Conservation (phyloP, 2,888 invertebrate species). For the Matsumyia berberina region DNA sequence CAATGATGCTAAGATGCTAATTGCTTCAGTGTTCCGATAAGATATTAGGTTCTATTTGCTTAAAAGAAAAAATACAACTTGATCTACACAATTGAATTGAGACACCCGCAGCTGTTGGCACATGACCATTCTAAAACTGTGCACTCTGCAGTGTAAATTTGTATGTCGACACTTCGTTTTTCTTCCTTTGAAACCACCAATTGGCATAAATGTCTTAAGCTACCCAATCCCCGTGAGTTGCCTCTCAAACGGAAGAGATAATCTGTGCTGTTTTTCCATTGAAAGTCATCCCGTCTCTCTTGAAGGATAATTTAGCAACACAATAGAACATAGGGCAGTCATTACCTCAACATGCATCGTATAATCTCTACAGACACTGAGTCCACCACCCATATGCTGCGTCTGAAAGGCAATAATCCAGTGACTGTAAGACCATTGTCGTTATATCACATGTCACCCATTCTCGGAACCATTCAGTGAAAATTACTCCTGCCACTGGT, state of each 20-base stretch:
- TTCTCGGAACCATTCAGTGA: conserved; percentile 36
- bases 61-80: no score
- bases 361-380: conserved; percentile 8
- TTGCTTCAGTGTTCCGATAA: no score
- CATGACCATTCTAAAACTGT: no score
- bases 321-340: conserved; percentile 50
- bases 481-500: conserved; percentile 30
- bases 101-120: no score
- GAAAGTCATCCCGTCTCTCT: conserved; percentile 15
- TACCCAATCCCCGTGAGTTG: no score
- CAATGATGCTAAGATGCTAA: no score
- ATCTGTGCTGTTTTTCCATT: neutral
- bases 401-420: conserved; percentile 41
- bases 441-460: conserved; percentile 41
- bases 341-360: conserved; percentile 38
- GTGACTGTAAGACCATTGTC: conserved; percentile 33
- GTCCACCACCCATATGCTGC: conserved; percentile 10
- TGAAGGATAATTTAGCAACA: conserved; percentile 26
- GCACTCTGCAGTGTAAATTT: no score
- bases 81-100: no score
- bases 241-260: conserved; percentile 5
- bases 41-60: no score
- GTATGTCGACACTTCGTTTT: no score
- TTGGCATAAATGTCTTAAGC: no score
- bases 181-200: no score